Evolutionary conservation across 2,113 vertebrate genomes (phyloP).

Genomic region (Capra hircus): DNA sequence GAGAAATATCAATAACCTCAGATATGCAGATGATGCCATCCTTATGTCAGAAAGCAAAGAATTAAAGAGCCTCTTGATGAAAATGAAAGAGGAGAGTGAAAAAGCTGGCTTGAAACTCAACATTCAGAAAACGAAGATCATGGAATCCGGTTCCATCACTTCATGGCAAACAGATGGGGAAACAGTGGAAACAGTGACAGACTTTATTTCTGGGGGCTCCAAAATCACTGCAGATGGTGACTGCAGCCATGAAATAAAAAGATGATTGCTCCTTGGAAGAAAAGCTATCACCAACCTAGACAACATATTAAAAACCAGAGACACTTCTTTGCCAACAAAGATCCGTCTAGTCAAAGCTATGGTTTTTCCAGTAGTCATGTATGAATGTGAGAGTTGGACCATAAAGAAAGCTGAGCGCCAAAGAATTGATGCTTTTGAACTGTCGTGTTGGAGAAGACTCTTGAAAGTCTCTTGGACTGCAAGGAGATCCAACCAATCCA

Average conservation of each 20-base stretch:
- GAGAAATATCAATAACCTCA: background rate
- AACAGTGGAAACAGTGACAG: background rate
- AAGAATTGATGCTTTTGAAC: background rate
- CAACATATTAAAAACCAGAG: background rate
- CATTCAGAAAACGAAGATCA: background rate
- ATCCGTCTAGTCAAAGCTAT: background rate
- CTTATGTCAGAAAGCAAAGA: background rate
- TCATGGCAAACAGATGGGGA: background rate
- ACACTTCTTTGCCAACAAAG: background rate
- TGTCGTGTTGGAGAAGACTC: background rate
- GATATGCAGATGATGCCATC: background rate
- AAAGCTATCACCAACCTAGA: background rate
- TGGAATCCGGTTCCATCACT: background rate
- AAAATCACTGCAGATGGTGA: background rate
- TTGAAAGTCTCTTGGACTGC: background rate
- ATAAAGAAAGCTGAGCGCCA: rapidly evolving
- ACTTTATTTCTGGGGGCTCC: background rate
- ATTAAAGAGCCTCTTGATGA: background rate
- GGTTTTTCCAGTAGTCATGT: background rate
- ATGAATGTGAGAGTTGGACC: background rate
- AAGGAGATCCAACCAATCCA: background rate
- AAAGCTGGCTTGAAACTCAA: background rate
- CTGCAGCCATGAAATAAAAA: background rate
- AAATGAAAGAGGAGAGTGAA: background rate
- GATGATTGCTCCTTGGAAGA: background rate